Conservation (phyloP, 2,797 vertebrate species). For the Enoplosus armatus region DNA sequence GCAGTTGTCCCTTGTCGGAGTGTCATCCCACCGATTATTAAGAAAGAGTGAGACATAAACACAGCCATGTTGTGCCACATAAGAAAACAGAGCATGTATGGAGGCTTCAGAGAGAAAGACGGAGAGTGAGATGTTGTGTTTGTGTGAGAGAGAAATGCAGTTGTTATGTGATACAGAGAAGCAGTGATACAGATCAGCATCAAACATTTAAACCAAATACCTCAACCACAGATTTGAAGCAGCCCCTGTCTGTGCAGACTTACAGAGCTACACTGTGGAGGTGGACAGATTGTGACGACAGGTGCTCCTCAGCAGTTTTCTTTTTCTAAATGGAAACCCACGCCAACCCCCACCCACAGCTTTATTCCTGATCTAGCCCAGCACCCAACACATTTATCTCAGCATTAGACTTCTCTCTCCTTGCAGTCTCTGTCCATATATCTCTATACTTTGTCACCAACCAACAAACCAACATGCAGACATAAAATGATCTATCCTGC, state of each 20-base stretch:
- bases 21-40: conserved; percentile 13
- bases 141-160: conserved; percentile 6
- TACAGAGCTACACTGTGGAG: conserved; percentile 54
- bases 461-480: not conserved
- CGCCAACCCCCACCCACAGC: conserved; percentile 60
- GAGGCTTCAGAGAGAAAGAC: not conserved
- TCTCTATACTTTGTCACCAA: not conserved
- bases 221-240: conserved; percentile 33
- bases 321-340: conserved; percentile 72
- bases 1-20: not conserved
- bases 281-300: conserved; percentile 81
- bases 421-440: conserved; percentile 29
- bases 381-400: conserved; percentile 52
- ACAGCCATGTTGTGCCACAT: not conserved
- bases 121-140: not conserved
- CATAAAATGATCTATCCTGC: not conserved
- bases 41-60: conserved; percentile 2
- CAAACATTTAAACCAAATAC: conserved; percentile 12
- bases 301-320: conserved; percentile 78
- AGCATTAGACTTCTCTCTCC: conserved; percentile 23
- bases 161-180: conserved; percentile 5
- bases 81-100: not conserved
- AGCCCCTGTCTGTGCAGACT: conserved; percentile 43
- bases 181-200: conserved; percentile 7
- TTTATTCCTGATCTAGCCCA: conserved; percentile 49